A percentile compares a stretch with the other conserved stretches of the same genome.
Conservation (phyloP, 2,113 vertebrate genomes). For the Sinocyclocheilus anshuiensis region DNA sequence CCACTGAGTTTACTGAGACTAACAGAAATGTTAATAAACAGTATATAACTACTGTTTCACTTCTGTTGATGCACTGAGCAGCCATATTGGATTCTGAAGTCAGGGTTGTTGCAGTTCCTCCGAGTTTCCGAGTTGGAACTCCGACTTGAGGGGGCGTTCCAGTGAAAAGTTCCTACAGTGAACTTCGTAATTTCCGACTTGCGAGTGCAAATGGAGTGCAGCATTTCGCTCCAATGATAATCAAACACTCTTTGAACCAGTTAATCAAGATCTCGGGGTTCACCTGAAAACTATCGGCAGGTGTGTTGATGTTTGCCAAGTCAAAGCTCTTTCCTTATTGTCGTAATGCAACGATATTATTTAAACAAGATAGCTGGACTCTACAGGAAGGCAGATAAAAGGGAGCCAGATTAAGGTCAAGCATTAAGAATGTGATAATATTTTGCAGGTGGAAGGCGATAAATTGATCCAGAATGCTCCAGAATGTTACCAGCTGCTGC, state of each 20-base stretch:
- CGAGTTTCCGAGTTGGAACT: neutral
- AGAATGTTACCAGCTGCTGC: conserved; percentile 95
- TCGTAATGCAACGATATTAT: neutral
- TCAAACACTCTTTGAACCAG: neutral
- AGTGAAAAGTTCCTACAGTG: neutral
- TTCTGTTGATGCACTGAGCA: too few relatives aligned
- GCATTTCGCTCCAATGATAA: neutral
- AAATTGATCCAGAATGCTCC: conserved; percentile 93
- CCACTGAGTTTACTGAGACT: too few relatives aligned
- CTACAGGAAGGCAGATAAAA: neutral
- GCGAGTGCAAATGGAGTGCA: neutral
- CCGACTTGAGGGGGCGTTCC: too few relatives aligned
- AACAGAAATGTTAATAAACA: neutral
- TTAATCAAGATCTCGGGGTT: neutral
- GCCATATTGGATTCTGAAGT: too few relatives aligned
- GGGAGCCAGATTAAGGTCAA: neutral
- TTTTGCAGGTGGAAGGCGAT: conserved; percentile 84
- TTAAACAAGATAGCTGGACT: conserved; percentile 8
- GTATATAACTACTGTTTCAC: too few relatives aligned
- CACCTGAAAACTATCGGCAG: neutral
- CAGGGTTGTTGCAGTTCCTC: neutral
- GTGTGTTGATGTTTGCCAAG: neutral
- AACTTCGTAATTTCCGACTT: neutral
- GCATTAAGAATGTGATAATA: neutral
- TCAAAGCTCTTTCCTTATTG: neutral